These are phyloP conservation scores for Trissolcus basalis DNA, from an alignment of 1,140 invertebrate genomes.

Conservation along the genomic window DNA sequence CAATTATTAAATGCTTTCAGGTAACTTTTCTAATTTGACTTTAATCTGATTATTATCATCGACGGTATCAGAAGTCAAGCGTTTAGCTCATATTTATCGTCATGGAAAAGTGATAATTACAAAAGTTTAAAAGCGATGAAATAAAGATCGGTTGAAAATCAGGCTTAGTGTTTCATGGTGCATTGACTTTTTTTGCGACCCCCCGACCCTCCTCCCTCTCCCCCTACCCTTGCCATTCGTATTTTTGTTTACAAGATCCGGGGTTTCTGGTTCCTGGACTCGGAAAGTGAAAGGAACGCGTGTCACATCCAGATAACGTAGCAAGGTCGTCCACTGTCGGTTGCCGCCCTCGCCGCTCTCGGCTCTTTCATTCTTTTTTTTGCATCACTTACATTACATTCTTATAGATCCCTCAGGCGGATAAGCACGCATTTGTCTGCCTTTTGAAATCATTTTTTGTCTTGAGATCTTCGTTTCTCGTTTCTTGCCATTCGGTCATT, in stretches of 20 bases:
- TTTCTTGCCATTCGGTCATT: neutral
- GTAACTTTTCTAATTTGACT: no score
- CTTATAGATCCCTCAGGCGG: slow-evolving; percentile 25
- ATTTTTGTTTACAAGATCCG: slow-evolving; percentile 67
- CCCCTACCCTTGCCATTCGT: slow-evolving; percentile 42
- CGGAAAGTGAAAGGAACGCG: slow-evolving; percentile 76
- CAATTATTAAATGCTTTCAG: no score
- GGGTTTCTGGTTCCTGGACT: slow-evolving; percentile 72
- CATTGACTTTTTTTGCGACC: neutral
- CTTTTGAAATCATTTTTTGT: slow-evolving; percentile 18
- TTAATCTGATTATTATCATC: no score
- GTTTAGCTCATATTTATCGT: no score
- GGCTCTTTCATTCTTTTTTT: slow-evolving; percentile 56
- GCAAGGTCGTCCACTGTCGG: slow-evolving; percentile 75
- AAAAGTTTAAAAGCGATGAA: no score
- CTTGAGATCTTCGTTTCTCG: neutral
- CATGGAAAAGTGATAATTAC: no score
- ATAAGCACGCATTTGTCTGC: slow-evolving; percentile 21
- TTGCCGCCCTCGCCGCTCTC: slow-evolving; percentile 68
- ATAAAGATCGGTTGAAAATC: no score
- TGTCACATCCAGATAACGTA: slow-evolving; percentile 73
- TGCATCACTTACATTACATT: slow-evolving; percentile 46
- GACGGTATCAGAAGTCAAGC: no score
- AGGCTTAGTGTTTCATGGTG: no score
- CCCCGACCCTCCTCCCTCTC: slow-evolving; percentile 6